Evolutionary conservation across 2,888 invertebrate genomes (phyloP).

Genomic region (Caenorhabditis sp.): DNA sequence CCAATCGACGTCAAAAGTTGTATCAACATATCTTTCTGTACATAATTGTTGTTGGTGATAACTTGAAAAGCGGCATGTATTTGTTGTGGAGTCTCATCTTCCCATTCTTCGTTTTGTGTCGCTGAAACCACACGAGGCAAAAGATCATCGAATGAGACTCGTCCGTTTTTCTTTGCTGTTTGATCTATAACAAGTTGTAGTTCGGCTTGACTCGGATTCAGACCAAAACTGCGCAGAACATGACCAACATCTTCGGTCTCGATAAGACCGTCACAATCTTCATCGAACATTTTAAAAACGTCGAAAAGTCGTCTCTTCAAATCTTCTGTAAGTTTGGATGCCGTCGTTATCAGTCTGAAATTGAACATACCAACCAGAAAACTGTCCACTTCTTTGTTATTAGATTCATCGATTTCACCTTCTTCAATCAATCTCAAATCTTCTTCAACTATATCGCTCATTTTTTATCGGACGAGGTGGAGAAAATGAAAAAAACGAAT

Average conservation of each 20-base stretch:
- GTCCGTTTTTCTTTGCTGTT: constrained; percentile 23
- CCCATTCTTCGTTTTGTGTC: constrained; percentile 44
- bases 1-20: constrained; percentile 39
- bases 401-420: constrained; percentile 26
- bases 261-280: constrained; percentile 46
- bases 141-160: constrained; percentile 39
- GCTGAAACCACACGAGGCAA: constrained; percentile 40
- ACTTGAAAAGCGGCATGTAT: constrained; percentile 39
- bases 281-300: constrained; percentile 49
- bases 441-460: constrained; percentile 9
- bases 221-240: constrained; percentile 39
- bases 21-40: constrained; percentile 30
- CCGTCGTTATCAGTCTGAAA: too few species aligned
- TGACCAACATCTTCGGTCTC: constrained; percentile 38
- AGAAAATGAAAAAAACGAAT: background rate
- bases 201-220: constrained; percentile 38
- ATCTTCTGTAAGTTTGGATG: constrained; percentile 39
- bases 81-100: constrained; percentile 28
- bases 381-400: constrained; percentile 22
- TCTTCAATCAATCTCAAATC: constrained; percentile 26
- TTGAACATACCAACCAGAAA: constrained; percentile 22
- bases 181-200: constrained; percentile 33
- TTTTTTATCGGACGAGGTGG: too few species aligned
- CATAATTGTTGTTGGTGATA: constrained; percentile 37
- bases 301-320: constrained; percentile 35